These are phyloP conservation scores for Penaeus indicus DNA, from an alignment of 1,140 invertebrate species.

Conservation along the genomic window DNA sequence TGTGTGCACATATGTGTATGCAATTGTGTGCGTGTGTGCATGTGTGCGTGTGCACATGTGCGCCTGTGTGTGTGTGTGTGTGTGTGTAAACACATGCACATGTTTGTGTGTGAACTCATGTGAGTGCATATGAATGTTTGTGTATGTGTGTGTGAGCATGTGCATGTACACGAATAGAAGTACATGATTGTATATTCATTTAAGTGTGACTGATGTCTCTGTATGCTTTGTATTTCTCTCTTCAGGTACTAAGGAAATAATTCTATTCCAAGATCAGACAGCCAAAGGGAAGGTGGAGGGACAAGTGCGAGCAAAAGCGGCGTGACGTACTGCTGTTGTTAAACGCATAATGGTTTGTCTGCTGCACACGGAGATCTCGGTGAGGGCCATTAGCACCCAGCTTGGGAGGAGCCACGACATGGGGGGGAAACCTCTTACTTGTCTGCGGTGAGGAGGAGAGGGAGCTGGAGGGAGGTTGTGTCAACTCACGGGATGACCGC, in stretches of 20 bases:
- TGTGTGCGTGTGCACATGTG: too few relatives aligned
- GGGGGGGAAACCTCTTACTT: constrained; percentile 58
- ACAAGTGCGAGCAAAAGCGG: constrained; percentile 50
- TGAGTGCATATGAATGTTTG: too few relatives aligned
- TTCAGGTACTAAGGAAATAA: background rate
- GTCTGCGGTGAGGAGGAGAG: constrained; percentile 58
- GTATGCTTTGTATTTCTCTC: too few relatives aligned
- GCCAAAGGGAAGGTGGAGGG: constrained; percentile 36
- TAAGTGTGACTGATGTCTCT: too few relatives aligned
- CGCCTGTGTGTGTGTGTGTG: too few relatives aligned
- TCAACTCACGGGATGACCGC: constrained; percentile 64
- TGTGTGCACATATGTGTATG: too few relatives aligned
- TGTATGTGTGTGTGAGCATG: too few relatives aligned
- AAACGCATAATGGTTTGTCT: constrained; percentile 59
- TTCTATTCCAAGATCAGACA: background rate
- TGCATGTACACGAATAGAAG: too few relatives aligned
- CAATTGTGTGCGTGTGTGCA: too few relatives aligned
- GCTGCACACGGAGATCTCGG: constrained; percentile 53
- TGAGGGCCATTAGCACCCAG: constrained; percentile 52
- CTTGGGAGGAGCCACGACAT: constrained; percentile 36
- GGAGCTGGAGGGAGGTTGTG: constrained; percentile 49
- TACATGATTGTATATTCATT: too few relatives aligned
- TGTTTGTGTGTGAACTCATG: too few relatives aligned
- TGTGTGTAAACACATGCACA: too few relatives aligned
- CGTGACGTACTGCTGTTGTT: constrained; percentile 61